phyloP scores from a whole-genome alignment of 2,113 vertebrate genomes.

The Rhynchomys soricoides region DNA sequence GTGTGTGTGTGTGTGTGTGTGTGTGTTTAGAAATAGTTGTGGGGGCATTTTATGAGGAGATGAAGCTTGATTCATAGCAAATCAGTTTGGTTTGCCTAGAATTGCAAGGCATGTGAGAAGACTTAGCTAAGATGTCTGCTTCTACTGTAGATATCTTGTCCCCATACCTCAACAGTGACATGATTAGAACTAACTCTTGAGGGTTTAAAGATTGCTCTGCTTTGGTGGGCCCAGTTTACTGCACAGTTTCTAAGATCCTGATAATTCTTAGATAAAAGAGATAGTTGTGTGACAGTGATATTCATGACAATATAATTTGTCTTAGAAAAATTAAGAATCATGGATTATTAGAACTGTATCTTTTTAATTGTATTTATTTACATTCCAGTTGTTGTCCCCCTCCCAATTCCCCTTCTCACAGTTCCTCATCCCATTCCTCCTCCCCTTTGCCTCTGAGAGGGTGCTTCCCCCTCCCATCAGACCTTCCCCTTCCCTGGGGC shows the following conservation, averaged over 20 bases:
- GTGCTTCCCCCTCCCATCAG: too few relatives aligned
- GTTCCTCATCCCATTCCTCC: too few relatives aligned
- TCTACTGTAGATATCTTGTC: background rate
- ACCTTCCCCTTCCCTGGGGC: too few relatives aligned
- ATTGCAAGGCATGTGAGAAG: background rate
- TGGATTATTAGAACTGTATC: background rate
- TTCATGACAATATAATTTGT: background rate
- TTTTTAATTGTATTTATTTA: too few relatives aligned
- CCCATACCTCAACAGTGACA: background rate
- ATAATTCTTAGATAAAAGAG: constrained; percentile 1
- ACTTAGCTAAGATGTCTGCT: background rate
- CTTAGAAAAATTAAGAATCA: constrained; percentile 35
- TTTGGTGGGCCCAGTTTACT: too few relatives aligned
- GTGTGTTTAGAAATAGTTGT: background rate
- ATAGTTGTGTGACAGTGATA: background rate
- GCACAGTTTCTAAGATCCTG: constrained; percentile 39
- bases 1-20: background rate
- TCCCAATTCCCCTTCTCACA: too few relatives aligned
- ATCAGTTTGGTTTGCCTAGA: background rate
- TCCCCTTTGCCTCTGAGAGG: too few relatives aligned
- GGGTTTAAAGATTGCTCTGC: constrained; percentile 15
- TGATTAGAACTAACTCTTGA: background rate
- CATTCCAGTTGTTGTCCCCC: too few relatives aligned
- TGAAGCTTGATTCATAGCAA: background rate
- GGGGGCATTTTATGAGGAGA: constrained; percentile 18